These are phyloP conservation scores for Xanthorhoe spadicearia DNA, from an alignment of 2,888 invertebrate species.

Conservation along the genomic window DNA sequence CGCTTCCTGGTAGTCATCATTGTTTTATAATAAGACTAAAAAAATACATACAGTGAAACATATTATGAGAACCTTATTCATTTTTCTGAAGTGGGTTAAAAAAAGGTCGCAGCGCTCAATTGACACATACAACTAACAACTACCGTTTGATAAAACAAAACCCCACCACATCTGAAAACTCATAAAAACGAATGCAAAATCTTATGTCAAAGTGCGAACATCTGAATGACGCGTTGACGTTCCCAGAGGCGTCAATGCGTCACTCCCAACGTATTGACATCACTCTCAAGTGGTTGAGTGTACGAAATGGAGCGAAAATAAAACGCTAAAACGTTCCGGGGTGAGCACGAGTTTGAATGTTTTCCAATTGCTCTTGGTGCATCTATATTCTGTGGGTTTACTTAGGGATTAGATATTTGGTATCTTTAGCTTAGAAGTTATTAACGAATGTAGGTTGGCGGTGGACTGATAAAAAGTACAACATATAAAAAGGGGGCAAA, in stretches of 20 bases:
- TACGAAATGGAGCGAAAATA: slow-evolving; percentile 48
- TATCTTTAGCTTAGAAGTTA: too few species aligned
- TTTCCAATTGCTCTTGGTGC: background rate
- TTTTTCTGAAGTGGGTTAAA: too few species aligned
- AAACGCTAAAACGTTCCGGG: slow-evolving; percentile 34
- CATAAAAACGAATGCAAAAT: background rate
- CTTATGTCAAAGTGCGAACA: slow-evolving; percentile 9
- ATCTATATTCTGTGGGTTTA: background rate
- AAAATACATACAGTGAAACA: too few species aligned
- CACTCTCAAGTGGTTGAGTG: slow-evolving; percentile 48
- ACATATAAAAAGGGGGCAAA: too few species aligned
- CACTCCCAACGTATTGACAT: slow-evolving; percentile 41
- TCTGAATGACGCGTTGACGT: slow-evolving; percentile 23
- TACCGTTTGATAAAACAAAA: background rate
- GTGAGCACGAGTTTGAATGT: slow-evolving; percentile 1
- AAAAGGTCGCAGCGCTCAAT: too few species aligned
- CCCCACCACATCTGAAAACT: background rate
- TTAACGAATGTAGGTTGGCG: too few species aligned
- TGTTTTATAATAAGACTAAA: too few species aligned
- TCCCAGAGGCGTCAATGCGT: slow-evolving; percentile 24
- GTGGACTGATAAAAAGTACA: too few species aligned
- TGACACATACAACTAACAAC: too few species aligned
- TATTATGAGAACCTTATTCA: too few species aligned
- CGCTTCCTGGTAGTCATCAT: too few species aligned
- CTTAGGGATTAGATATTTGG: too few species aligned